These are phyloP conservation scores for Ancistrus triradiatus DNA, from an alignment of 2,113 vertebrate genomes.

Conservation along the genomic window DNA sequence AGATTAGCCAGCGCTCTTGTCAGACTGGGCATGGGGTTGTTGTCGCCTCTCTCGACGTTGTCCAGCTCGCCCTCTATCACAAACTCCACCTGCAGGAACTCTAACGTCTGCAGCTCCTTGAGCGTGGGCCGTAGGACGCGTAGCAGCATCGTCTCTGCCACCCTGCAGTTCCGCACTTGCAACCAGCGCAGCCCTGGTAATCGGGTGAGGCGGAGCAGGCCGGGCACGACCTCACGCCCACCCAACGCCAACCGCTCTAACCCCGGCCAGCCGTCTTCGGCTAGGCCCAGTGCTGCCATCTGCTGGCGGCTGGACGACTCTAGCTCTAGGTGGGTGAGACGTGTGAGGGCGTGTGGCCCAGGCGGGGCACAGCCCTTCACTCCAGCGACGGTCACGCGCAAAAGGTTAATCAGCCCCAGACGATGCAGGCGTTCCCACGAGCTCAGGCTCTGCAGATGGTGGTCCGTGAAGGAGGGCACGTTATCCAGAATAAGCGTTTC, in stretches of 20 bases:
- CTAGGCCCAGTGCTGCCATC: constrained; percentile 70
- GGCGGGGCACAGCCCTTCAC: constrained; percentile 62
- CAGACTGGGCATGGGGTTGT: constrained; percentile 58
- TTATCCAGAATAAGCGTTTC: constrained; percentile 65
- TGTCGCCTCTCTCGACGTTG: constrained; percentile 32
- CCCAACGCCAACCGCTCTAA: constrained; percentile 67
- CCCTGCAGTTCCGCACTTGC: constrained; percentile 61
- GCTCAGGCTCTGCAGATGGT: constrained; percentile 67
- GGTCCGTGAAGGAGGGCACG: constrained; percentile 72
- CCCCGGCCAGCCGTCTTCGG: constrained; percentile 68
- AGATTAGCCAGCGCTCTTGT: constrained; percentile 58
- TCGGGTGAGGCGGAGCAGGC: constrained; percentile 64
- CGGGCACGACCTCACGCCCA: constrained; percentile 67
- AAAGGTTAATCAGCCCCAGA: constrained; percentile 64
- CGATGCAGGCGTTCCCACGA: constrained; percentile 59
- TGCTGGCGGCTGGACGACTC: constrained; percentile 60
- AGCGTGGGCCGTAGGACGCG: constrained; percentile 62
- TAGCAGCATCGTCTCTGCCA: constrained; percentile 63
- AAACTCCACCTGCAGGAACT: constrained; percentile 68
- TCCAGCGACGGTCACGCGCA: constrained; percentile 66
- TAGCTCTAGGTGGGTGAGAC: constrained; percentile 66
- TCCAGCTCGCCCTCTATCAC: constrained; percentile 41
- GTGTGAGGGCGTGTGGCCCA: constrained; percentile 53
- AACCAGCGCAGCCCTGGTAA: constrained; percentile 64
- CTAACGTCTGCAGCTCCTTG: constrained; percentile 56